Conservation (phyloP, 2,888 invertebrate species). For the Cryptocheilus praepositus region DNA sequence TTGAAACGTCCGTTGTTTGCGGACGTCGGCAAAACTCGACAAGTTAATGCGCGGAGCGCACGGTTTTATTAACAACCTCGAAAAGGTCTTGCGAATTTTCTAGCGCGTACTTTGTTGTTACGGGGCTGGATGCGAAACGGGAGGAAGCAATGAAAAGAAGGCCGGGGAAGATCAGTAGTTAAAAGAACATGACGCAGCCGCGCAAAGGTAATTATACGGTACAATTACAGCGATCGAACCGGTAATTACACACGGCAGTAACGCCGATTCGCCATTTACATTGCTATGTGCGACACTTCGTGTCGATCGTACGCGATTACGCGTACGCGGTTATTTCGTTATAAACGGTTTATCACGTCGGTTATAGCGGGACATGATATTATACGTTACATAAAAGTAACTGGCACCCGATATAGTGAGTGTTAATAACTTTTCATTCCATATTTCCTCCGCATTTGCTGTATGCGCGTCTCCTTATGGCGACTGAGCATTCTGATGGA, state of each 20-base stretch:
- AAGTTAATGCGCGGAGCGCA: constrained; percentile 18
- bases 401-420: neutral
- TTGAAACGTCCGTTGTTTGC: too few species aligned
- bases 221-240: constrained; percentile 36
- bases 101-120: constrained; percentile 43
- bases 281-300: constrained; percentile 17
- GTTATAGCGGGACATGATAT: constrained; percentile 16
- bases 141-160: neutral
- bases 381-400: constrained; percentile 6
- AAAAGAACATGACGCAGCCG: neutral
- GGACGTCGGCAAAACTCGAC: too few species aligned
- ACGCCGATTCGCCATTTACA: constrained; percentile 16
- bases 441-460: too few species aligned
- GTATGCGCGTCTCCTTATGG: too few species aligned
- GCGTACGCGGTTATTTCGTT: neutral
- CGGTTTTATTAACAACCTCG: constrained; percentile 50
- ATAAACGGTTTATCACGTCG: constrained; percentile 15
- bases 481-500: too few species aligned
- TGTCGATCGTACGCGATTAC: constrained; percentile 16
- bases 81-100: constrained; percentile 43
- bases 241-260: constrained; percentile 23
- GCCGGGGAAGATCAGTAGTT: neutral
- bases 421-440: too few species aligned
- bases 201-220: constrained; percentile 26
- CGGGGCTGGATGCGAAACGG: constrained; percentile 5